Conservation (phyloP, 2,113 vertebrate species). For the Microtus montanus region DNA sequence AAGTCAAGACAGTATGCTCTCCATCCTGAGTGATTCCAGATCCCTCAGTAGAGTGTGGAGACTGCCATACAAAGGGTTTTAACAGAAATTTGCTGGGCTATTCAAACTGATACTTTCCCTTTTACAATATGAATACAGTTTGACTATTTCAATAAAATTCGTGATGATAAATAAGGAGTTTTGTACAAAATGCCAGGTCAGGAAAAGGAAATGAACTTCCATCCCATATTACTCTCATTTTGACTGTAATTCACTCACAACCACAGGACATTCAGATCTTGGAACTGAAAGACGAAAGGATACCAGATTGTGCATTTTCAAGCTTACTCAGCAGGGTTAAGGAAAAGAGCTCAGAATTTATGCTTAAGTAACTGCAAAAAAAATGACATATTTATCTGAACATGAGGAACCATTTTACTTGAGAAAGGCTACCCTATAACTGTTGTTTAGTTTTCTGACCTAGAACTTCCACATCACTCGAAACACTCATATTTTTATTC, state of each 20-base stretch:
- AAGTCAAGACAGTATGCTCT: background rate
- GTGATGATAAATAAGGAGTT: slow-evolving; percentile 45
- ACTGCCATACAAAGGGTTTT: background rate
- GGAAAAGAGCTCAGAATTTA: slow-evolving; percentile 69
- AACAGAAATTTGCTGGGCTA: background rate
- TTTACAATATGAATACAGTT: slow-evolving; percentile 5
- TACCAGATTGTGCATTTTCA: slow-evolving; percentile 51
- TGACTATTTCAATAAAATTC: slow-evolving; percentile 55
- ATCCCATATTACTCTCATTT: slow-evolving; percentile 41
- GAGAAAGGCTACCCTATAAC: slow-evolving; percentile 56
- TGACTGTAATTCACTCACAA: slow-evolving; percentile 56
- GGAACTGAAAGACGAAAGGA: slow-evolving; percentile 48
- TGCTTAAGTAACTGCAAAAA: slow-evolving; percentile 59
- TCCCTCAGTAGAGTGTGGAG: background rate
- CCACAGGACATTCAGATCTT: slow-evolving; percentile 34
- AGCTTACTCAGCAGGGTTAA: slow-evolving; percentile 64
- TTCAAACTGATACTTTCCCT: slow-evolving; percentile 22
- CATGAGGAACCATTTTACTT: slow-evolving; percentile 47
- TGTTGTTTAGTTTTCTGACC: slow-evolving; percentile 4
- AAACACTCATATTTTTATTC: background rate
- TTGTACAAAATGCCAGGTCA: slow-evolving; percentile 46
- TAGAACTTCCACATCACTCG: slow-evolving; percentile 1
- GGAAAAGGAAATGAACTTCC: slow-evolving; percentile 46
- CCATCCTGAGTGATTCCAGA: background rate
- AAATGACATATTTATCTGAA: slow-evolving; percentile 59